A percentile compares a stretch with the other conserved stretches of the same genome.
These are phyloP conservation scores for Cololabis saira DNA, from an alignment of 2,113 vertebrate species.

Conservation along the genomic window DNA sequence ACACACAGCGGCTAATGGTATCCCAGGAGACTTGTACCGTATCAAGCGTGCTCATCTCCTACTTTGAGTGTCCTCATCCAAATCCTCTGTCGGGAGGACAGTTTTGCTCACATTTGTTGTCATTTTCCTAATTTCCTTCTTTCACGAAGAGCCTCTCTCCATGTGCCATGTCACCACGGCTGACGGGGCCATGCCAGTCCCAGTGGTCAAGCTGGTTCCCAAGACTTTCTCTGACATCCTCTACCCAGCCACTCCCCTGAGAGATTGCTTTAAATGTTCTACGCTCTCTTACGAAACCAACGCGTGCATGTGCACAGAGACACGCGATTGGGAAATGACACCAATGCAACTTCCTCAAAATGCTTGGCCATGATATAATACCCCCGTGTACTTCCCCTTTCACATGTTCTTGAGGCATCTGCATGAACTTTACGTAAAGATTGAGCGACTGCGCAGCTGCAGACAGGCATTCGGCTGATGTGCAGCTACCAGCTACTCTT, in stretches of 20 bases:
- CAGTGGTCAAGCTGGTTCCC: conserved; percentile 48
- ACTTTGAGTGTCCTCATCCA: conserved; percentile 35
- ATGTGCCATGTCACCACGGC: conserved; percentile 28
- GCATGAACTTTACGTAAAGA: conserved; percentile 23
- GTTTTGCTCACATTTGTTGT: conserved; percentile 13
- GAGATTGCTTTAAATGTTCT: conserved; percentile 39
- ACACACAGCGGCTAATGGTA: conserved; percentile 32
- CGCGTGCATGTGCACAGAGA: neutral
- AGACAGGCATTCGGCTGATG: neutral
- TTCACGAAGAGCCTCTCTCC: too few species aligned
- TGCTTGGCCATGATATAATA: conserved; percentile 44
- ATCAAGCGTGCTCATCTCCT: conserved; percentile 10
- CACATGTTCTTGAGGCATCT: conserved; percentile 1
- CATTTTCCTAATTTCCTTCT: too few species aligned
- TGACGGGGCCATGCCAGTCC: conserved; percentile 43
- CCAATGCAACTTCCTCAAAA: conserved; percentile 42
- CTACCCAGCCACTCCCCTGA: conserved; percentile 27
- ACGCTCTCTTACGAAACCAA: conserved; percentile 11
- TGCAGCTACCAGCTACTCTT: neutral
- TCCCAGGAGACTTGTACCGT: conserved; percentile 41
- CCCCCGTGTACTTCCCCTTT: neutral
- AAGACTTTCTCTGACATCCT: conserved; percentile 46
- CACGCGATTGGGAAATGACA: conserved; percentile 4
- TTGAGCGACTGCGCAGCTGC: conserved; percentile 13
- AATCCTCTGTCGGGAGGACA: neutral